Percentiles rank a stretch among this genome's conserved stretches.
Evolutionary conservation across 2,888 invertebrate genomes (phyloP).

Genomic region (Eudasyphora cyanicolor): DNA sequence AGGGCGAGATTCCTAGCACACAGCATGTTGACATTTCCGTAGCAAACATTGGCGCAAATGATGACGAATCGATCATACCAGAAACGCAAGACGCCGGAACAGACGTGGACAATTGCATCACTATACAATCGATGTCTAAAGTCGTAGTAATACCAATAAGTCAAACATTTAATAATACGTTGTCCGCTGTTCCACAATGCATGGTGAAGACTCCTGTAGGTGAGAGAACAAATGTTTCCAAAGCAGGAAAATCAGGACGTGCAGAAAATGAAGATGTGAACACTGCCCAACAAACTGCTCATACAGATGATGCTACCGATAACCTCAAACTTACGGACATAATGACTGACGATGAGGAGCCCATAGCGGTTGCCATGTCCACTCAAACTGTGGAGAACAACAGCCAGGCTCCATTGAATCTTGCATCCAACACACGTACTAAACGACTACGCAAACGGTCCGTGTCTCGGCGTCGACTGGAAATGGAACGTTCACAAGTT

Average conservation of each 20-base stretch:
- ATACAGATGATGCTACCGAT: constrained; percentile 22
- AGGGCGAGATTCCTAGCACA: not conserved
- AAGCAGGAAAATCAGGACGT: not conserved
- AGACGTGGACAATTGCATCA: not conserved
- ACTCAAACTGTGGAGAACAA: not conserved
- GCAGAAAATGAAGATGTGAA: too few species aligned
- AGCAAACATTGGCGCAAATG: not conserved
- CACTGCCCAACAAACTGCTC: too few species aligned
- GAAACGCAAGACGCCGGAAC: constrained; percentile 42
- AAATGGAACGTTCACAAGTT: constrained; percentile 9
- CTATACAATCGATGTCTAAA: not conserved
- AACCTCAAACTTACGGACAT: constrained; percentile 53
- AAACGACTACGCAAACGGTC: constrained; percentile 36
- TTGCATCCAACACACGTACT: constrained; percentile 36
- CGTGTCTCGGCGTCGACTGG: not conserved
- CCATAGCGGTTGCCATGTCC: not conserved
- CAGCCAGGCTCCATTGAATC: constrained; percentile 58
- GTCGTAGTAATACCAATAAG: constrained; percentile 51
- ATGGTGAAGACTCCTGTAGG: too few species aligned
- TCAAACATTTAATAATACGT: constrained; percentile 42
- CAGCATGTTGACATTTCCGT: not conserved
- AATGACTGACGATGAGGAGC: constrained; percentile 66
- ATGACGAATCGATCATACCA: constrained; percentile 11
- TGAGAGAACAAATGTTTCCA: not conserved
- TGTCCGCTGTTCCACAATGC: too few species aligned